Conservation (phyloP, 2,113 vertebrate genomes). For the Parotia lawesii region DNA sequence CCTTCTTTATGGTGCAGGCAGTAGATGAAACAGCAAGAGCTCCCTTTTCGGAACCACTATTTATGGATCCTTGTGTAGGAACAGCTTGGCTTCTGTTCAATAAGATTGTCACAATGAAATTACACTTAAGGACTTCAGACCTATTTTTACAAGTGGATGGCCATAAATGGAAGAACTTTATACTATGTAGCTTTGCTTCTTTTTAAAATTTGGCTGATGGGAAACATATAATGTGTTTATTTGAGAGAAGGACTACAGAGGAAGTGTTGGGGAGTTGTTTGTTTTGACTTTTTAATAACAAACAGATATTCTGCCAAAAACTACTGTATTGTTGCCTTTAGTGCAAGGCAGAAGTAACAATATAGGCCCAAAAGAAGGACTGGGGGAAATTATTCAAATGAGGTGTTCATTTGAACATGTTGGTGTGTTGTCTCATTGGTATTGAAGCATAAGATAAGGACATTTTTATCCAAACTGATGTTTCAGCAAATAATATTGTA, state of each 20-base stretch:
- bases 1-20: not conserved
- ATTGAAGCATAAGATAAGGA: not conserved
- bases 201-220: not conserved
- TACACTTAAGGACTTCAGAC: not conserved
- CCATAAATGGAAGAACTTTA: not conserved
- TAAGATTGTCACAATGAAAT: not conserved
- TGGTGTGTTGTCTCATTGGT: not conserved
- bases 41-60: not conserved
- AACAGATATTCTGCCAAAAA: not conserved
- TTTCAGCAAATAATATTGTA: not conserved
- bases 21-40: not conserved
- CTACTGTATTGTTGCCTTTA: not conserved
- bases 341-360: not conserved
- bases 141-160: not conserved
- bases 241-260: not conserved
- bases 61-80: not conserved
- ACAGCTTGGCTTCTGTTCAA: not conserved
- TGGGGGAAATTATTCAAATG: not conserved
- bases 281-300: not conserved
- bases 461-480: not conserved
- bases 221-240: not conserved
- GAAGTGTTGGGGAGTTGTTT: not conserved
- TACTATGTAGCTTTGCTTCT: not conserved
- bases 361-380: not conserved
- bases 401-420: not conserved